Evolutionary conservation across 2,888 invertebrate genomes (phyloP).

Genomic region (Odontocerum albicorne): DNA sequence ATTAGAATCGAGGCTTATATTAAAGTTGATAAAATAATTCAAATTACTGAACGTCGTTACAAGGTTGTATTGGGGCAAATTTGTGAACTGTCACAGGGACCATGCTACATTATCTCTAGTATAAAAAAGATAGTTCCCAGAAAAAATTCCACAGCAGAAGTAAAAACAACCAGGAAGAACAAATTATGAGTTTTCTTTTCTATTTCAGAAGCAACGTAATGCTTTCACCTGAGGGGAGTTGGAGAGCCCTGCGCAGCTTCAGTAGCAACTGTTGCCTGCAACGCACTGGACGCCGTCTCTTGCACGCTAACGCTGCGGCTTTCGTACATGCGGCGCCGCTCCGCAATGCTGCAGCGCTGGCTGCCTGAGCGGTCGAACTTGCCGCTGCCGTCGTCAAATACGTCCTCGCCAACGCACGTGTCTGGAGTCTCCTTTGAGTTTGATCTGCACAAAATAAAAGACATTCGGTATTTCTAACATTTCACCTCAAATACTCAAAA

Average conservation of each 20-base stretch:
- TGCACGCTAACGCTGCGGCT: slow-evolving; percentile 69
- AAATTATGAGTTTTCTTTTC: no score
- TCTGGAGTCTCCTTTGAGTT: slow-evolving; percentile 45
- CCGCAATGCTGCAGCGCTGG: slow-evolving; percentile 75
- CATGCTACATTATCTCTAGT: no score
- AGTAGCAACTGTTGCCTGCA: slow-evolving; percentile 35
- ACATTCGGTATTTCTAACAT: no score
- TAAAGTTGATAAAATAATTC: no score
- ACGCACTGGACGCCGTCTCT: slow-evolving; percentile 42
- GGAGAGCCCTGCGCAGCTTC: slow-evolving; percentile 73
- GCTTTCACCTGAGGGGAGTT: slow-evolving; percentile 61
- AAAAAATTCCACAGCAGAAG: no score
- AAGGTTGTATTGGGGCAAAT: no score
- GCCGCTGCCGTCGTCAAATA: slow-evolving; percentile 43
- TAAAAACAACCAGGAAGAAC: no score
- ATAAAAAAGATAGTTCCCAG: neutral
- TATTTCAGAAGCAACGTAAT: neutral
- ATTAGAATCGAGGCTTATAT: no score
- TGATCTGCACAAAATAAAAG: slow-evolving; percentile 35
- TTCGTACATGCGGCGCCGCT: slow-evolving; percentile 76
- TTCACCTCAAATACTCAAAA: no score
- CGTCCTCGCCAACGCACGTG: slow-evolving; percentile 40
- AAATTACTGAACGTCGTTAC: no score
- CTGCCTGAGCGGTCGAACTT: slow-evolving; percentile 62
- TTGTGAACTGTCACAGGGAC: no score